Base-by-base conservation (phyloP, 2,888 invertebrate species). In the Anagyrus pseudococci region DNA sequence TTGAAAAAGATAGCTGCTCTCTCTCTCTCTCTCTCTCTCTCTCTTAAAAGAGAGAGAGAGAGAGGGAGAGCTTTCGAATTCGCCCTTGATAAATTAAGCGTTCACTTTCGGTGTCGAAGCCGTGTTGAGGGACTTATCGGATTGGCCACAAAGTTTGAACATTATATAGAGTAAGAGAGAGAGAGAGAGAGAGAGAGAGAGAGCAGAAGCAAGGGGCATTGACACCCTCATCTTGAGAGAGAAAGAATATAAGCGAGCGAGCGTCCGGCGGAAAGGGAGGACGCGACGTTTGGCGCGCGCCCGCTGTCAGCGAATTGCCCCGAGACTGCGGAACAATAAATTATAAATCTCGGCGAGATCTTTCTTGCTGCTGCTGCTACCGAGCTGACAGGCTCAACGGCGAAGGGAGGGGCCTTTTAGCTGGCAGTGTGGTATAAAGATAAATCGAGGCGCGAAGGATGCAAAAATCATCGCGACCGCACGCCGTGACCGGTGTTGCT, bases 281-380 rank as follows among this genome's bases (percentile, higher is more conserved):
- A n/a, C 48, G 22, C 17, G 17, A n/a, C 37, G 53, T 22, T 17
- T 69, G 74, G 73, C 75, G 73, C 71, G 70, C 72, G 75, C 72
- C 73, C 69, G 70, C 73, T 74, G 76, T 75, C 75, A 72, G 71
- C 72, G 70, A 68, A 68, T n/a, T n/a, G n/a, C 70, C 73, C 15
- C 15, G 33, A 8, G 33, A 71, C 70, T n/a, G 69, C 70, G 72
- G 71, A 64, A 74, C 77, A 71, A 77, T 77, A 77, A 78, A 77
- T 78, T 73, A 77, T 70, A n/a, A n/a, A n/a, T n/a, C n/a, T n/a
- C n/a, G n/a, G n/a, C n/a, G n/a, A n/a, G n/a, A n/a, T n/a, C n/a
- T n/a, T n/a, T n/a, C n/a, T n/a, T n/a, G n/a, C n/a, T n/a, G n/a
- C n/a, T n/a, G n/a, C n/a, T n/a, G n/a, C n/a, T n/a, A n/a, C n/a